Percentiles rank a stretch among this genome's conserved stretches.
Conservation (phyloP, 37 sponge, comb jelly and placozoan species). For the Theonella swinhoei region DNA sequence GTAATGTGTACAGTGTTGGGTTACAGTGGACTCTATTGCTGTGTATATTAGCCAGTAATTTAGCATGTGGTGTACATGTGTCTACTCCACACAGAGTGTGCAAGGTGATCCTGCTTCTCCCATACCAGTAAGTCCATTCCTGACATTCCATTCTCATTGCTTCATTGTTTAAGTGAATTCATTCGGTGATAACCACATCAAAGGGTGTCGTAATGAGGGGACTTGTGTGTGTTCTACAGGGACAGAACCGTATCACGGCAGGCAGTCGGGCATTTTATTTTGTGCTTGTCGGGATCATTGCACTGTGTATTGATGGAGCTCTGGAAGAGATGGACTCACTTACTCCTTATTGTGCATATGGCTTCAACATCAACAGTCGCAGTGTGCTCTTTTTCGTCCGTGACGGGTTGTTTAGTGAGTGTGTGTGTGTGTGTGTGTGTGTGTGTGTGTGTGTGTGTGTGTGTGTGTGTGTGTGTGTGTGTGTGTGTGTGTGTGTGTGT, state of each 20-base stretch:
- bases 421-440: slow-evolving; percentile 10
- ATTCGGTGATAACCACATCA: background rate
- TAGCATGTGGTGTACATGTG: background rate
- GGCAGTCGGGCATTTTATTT: slow-evolving; percentile 76
- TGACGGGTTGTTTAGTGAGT: slow-evolving; percentile 74
- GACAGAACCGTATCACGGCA: slow-evolving; percentile 72
- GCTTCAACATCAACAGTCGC: slow-evolving; percentile 52
- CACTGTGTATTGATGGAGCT: slow-evolving; percentile 45
- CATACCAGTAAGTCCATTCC: slow-evolving; percentile 55
- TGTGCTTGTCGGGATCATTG: slow-evolving; percentile 55
- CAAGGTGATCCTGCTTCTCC: slow-evolving; percentile 86
- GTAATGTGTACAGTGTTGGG: too few relatives aligned
- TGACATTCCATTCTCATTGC: too few relatives aligned
- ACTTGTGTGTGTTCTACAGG: too few relatives aligned
- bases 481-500: too few relatives aligned
- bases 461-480: too few relatives aligned
- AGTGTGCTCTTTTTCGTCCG: slow-evolving; percentile 48
- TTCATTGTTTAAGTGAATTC: too few relatives aligned
- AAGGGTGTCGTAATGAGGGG: too few relatives aligned
- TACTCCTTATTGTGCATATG: slow-evolving; percentile 60
- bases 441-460: too few relatives aligned
- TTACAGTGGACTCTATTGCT: too few relatives aligned
- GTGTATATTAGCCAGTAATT: too few relatives aligned
- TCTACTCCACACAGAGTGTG: slow-evolving; percentile 60
- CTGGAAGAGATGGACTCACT: slow-evolving; percentile 10